Base-by-base conservation (phyloP, 2,888 invertebrate genomes). In the Caenorhabditis sinica region DNA sequence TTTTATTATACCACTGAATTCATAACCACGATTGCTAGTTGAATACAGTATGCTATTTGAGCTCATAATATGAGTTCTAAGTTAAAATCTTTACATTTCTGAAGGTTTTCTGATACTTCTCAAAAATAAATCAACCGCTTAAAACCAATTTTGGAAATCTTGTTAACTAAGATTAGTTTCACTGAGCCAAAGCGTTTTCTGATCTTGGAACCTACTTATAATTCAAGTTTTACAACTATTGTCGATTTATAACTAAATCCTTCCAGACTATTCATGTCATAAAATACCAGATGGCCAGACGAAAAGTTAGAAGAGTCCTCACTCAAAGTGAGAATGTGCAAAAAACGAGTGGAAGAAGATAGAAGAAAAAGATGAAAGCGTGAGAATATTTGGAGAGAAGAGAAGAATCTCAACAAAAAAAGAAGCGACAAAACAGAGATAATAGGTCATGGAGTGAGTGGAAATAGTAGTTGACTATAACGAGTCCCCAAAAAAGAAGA, bases 371-470 rank as follows among this genome's bases (percentile, higher is more conserved):
- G 80, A 80, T 72, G 80, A 80, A 80, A 72, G 80, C 80, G 80
- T 80, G 80, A 80, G 80, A 80, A 80, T 80, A 80, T 80, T 80
- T 45, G 60, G 72, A 53, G 20, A 49, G 23, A 68, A 20, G 60
- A 40, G 25, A 11, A 49, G 63, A 72, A 80, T 80, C 72, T 80
- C 58, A 56, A 65, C 6, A 36, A 40, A 11, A 53, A 45, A 49
- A 72, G 80, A 80, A 80, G 80, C 80, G 80, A 72, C 80, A 80
- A 80, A 80, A 80, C 65, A 66, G 66, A 72, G 80, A 80, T 80
- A 80, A 80, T 80, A 80, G 80, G 80, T 80, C 80, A 72, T 66
- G 61, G 65, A 72, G 60, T 63, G n/a, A 61, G 69, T 71, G 56
- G 71, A 53, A 63, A 58, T n/a, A 43, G 58, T 69, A 61, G 61